These are phyloP conservation scores for Abrostola triplasia DNA, from an alignment of 2,888 invertebrate genomes.

Conservation along the genomic window DNA sequence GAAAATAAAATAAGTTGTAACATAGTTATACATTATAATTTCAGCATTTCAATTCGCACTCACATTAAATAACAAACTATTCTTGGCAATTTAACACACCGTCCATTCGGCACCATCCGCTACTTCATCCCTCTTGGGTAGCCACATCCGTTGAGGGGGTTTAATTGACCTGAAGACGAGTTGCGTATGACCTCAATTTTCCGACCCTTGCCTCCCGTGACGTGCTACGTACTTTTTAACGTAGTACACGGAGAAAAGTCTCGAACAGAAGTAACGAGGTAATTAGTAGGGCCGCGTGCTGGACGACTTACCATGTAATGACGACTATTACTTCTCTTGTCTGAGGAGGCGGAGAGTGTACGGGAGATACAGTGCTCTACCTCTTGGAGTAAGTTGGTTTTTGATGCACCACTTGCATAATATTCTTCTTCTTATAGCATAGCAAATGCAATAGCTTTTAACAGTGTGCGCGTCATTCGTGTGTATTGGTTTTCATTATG, in stretches of 20 bases:
- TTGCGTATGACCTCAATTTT: slow-evolving; percentile 74
- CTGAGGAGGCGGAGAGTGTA: not conserved
- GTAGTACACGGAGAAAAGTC: slow-evolving; percentile 24
- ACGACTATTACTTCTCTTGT: slow-evolving; percentile 24
- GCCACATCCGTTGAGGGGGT: slow-evolving; percentile 58
- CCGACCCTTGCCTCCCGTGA: slow-evolving; percentile 64
- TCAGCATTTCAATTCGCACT: not conserved
- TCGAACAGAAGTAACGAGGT: slow-evolving; percentile 40
- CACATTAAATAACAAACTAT: not conserved
- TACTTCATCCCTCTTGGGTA: slow-evolving; percentile 38
- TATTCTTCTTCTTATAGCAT: not conserved
- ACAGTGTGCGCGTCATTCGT: not conserved
- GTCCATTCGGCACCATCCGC: slow-evolving; percentile 21
- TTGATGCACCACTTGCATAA: too few species aligned
- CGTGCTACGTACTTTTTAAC: slow-evolving; percentile 66
- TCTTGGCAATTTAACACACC: not conserved
- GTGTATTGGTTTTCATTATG: too few species aligned
- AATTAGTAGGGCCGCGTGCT: slow-evolving; percentile 27
- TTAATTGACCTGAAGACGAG: slow-evolving; percentile 76
- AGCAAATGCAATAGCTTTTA: not conserved
- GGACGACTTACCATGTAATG: slow-evolving; percentile 22
- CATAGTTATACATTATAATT: too few species aligned
- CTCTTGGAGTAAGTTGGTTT: too few species aligned
- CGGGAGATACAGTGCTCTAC: not conserved
- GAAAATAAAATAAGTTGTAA: too few species aligned